Percentiles rank a stretch among this genome's conserved stretches.
Evolutionary conservation across 2,113 vertebrate species (phyloP).

Genomic region (Takifugu bimaculatus): DNA sequence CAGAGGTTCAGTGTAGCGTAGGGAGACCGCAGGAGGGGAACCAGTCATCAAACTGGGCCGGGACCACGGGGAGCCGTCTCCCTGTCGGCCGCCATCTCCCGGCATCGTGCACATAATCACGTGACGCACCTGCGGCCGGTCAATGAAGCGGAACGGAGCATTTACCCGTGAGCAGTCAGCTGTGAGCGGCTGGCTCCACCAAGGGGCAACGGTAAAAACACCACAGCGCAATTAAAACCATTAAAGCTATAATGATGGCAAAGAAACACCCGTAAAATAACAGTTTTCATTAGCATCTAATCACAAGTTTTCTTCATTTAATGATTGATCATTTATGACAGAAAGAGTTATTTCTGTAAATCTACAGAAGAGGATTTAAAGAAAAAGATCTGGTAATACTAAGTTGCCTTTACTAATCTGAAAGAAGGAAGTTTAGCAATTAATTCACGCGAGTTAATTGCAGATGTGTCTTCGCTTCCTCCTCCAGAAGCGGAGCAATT

Average conservation of each 20-base stretch:
- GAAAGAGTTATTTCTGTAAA: too few relatives aligned
- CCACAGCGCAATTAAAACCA: not conserved
- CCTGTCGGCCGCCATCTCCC: not conserved
- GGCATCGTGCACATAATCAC: not conserved
- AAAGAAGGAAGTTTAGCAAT: too few relatives aligned
- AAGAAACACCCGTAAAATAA: too few relatives aligned
- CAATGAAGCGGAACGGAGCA: not conserved
- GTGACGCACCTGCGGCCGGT: conserved; percentile 5
- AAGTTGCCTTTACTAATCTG: too few relatives aligned
- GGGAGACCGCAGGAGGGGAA: conserved; percentile 21
- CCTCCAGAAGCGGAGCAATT: not conserved
- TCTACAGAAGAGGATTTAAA: too few relatives aligned
- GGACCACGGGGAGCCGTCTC: not conserved
- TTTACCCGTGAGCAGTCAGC: not conserved
- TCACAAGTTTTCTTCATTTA: too few relatives aligned
- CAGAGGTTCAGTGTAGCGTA: conserved; percentile 48
- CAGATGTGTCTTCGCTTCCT: too few relatives aligned
- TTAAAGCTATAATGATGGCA: too few relatives aligned
- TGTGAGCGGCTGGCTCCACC: conserved; percentile 59
- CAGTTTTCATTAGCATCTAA: too few relatives aligned
- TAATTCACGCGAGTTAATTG: too few relatives aligned
- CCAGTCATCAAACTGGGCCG: conserved; percentile 11
- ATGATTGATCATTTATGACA: too few relatives aligned
- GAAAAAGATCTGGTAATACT: too few relatives aligned
- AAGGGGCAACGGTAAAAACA: conserved; percentile 22